Percentiles rank a stretch among this genome's conserved stretches.
phyloP scores from a whole-genome alignment of 1,140 invertebrate species.

The Dendroctonus ponderosae region DNA sequence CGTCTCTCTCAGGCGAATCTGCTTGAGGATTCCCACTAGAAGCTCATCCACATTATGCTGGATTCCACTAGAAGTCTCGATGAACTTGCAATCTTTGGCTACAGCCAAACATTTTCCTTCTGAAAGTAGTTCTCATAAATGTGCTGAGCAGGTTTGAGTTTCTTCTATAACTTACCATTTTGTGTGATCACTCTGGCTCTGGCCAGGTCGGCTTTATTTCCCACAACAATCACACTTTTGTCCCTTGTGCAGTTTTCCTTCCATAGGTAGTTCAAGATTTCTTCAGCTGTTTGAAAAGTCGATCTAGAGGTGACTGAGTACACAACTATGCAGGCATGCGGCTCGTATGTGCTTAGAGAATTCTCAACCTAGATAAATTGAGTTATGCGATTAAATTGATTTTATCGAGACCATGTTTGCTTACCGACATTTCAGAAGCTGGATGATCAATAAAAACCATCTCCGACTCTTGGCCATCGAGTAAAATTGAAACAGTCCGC shows the following conservation, averaged over 20 bases:
- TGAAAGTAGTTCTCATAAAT: conserved; percentile 49
- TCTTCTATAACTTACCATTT: conserved; percentile 60
- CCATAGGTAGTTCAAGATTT: conserved; percentile 79
- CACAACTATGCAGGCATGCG: conserved; percentile 85
- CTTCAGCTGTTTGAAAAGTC: conserved; percentile 75
- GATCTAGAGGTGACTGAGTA: conserved; percentile 80
- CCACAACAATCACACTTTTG: conserved; percentile 85
- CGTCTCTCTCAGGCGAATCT: conserved; percentile 74
- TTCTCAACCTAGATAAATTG: conserved; percentile 68
- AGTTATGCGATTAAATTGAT: conserved; percentile 42
- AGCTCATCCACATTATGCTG: conserved; percentile 91
- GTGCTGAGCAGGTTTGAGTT: too few relatives aligned
- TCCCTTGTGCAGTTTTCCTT: conserved; percentile 75
- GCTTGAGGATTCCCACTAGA: conserved; percentile 82
- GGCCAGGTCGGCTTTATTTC: conserved; percentile 91
- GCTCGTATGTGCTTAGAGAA: conserved; percentile 79
- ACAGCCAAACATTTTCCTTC: conserved; percentile 83
- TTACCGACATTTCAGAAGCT: conserved; percentile 80
- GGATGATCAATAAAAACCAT: conserved; percentile 90
- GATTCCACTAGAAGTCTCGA: conserved; percentile 87
- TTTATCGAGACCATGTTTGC: conserved; percentile 60
- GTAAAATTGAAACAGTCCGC: conserved; percentile 83
- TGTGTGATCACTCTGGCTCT: conserved; percentile 76
- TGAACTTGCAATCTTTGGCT: conserved; percentile 87
- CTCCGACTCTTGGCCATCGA: conserved; percentile 89